A percentile compares a stretch with the other conserved stretches of the same genome.
Evolutionary conservation across 1,140 invertebrate species (phyloP).

Genomic region (Bombyx mandarina): DNA sequence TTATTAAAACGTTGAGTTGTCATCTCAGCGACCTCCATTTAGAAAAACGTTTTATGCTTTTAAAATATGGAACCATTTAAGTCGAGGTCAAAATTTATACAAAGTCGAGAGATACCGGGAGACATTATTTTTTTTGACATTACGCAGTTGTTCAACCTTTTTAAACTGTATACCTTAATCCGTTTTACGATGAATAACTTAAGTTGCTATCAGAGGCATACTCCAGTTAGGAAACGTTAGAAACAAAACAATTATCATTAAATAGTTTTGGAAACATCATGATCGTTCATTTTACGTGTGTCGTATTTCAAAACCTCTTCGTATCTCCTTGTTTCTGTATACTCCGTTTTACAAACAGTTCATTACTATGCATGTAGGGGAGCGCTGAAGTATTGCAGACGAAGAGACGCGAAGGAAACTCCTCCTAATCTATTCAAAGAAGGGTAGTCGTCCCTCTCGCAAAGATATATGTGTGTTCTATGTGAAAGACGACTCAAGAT

Average conservation of each 20-base stretch:
- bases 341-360: constrained; percentile 7
- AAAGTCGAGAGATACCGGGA: not conserved
- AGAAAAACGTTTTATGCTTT: constrained; percentile 4
- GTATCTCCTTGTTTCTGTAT: not conserved
- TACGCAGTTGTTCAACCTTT: too few species aligned
- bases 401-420: constrained; percentile 4
- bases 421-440: constrained; percentile 12
- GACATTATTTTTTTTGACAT: too few species aligned
- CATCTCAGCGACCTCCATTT: not conserved
- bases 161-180: too few species aligned
- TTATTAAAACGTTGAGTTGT: not conserved
- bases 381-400: constrained; percentile 3
- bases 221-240: too few species aligned
- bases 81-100: not conserved
- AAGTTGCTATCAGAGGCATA: too few species aligned
- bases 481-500: constrained; percentile 17
- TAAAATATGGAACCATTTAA: constrained; percentile 3
- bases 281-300: too few species aligned
- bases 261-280: too few species aligned
- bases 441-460: constrained; percentile 1
- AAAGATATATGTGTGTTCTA: constrained; percentile 2
- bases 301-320: not conserved
- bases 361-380: constrained; percentile 13
- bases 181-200: too few species aligned
- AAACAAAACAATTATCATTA: too few species aligned